Evolutionary conservation across 2,113 vertebrate genomes (phyloP).

Genomic region (Isichthys henryi): DNA sequence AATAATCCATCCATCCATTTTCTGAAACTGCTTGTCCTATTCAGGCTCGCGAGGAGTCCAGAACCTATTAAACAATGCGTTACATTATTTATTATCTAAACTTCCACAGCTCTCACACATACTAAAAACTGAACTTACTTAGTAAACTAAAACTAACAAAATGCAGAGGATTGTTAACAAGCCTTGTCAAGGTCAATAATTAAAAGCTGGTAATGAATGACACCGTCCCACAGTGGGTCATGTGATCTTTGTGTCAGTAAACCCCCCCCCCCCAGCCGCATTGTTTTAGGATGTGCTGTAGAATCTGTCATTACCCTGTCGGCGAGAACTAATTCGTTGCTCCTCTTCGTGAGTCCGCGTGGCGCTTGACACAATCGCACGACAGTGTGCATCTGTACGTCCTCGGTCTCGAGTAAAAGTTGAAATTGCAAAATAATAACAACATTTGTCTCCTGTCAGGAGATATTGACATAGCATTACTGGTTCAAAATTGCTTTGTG

Average conservation of each 20-base stretch:
- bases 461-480: conserved; percentile 87
- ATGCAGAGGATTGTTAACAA: not conserved
- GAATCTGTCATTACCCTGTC: conserved; percentile 60
- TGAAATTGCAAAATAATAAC: conserved; percentile 90
- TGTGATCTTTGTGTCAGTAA: not conserved
- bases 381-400: conserved; percentile 66
- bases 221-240: not conserved
- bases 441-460: conserved; percentile 91
- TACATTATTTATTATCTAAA: not conserved
- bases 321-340: conserved; percentile 54
- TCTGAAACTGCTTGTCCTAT: not conserved
- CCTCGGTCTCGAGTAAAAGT: conserved; percentile 72
- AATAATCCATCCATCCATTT: not conserved
- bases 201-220: not conserved
- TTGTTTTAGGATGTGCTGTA: conserved; percentile 30
- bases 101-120: not conserved
- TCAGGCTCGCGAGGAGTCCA: not conserved
- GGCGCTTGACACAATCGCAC: conserved; percentile 63
- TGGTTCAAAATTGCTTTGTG: conserved; percentile 89
- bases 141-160: not conserved
- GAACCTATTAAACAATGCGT: not conserved
- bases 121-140: not conserved
- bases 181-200: not conserved
- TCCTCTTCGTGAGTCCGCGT: conserved; percentile 49
- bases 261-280: not conserved